Conservation (phyloP, 2,797 vertebrate species). For the Petrocephalus sullivani region DNA sequence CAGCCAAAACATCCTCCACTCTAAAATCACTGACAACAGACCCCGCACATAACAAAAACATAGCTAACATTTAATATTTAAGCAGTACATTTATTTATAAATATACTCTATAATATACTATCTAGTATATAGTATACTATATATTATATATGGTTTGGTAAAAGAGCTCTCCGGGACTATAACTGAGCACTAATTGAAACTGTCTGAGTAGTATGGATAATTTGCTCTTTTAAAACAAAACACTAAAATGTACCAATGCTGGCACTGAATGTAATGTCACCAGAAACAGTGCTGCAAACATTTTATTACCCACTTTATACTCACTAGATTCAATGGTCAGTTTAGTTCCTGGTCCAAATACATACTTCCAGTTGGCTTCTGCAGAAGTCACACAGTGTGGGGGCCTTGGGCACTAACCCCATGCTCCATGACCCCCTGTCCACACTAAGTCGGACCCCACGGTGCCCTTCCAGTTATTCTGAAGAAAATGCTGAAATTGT, state of each 20-base stretch:
- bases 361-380: conserved; percentile 13
- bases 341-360: conserved; percentile 33
- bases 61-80: neutral
- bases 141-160: no score
- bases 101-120: neutral
- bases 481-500: neutral
- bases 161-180: neutral
- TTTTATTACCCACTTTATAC: neutral
- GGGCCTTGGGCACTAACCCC: neutral
- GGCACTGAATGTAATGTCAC: neutral
- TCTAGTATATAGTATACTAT: neutral
- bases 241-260: neutral
- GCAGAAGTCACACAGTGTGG: conserved; percentile 5
- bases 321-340: conserved; percentile 31
- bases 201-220: neutral
- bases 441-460: neutral
- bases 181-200: neutral
- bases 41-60: neutral
- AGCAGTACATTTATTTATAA: neutral
- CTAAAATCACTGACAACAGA: neutral
- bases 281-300: neutral
- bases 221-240: neutral
- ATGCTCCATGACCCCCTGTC: neutral
- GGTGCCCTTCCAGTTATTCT: neutral
- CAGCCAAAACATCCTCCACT: conserved; percentile 22